Evolutionary conservation across 2,113 vertebrate genomes (phyloP).

Genomic region (Marcusenius ussheri): DNA sequence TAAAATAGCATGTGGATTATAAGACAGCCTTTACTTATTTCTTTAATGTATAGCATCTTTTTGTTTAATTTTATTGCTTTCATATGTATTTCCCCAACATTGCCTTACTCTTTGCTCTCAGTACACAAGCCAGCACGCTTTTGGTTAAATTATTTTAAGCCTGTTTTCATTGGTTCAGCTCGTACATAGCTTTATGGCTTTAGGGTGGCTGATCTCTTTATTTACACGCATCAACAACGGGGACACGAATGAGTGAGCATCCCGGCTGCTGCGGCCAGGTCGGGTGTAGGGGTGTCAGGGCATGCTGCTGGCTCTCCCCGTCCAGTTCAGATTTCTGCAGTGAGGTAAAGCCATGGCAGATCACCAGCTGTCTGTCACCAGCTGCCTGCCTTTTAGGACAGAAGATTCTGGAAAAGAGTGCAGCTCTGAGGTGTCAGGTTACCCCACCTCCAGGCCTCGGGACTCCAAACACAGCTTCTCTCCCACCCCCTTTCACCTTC

Average conservation of each 20-base stretch:
- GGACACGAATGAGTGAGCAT: slow-evolving; percentile 1
- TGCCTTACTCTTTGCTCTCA: not conserved
- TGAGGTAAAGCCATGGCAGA: slow-evolving; percentile 6
- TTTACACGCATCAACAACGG: not conserved
- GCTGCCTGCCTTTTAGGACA: slow-evolving; percentile 6
- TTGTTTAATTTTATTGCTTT: not conserved
- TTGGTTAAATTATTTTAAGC: not conserved
- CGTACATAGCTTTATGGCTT: not conserved
- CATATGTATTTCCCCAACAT: not conserved
- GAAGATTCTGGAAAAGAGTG: slow-evolving; percentile 7
- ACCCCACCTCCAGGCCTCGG: not conserved
- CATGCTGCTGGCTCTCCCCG: not conserved
- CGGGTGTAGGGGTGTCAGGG: not conserved
- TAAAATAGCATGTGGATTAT: not conserved
- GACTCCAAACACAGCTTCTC: not conserved
- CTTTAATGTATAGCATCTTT: not conserved
- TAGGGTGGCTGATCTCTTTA: not conserved
- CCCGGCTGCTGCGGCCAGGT: not conserved
- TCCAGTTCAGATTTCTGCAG: not conserved
- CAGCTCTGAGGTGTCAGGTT: not conserved
- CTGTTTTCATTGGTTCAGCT: not conserved
- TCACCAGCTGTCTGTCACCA: not conserved
- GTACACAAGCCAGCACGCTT: not conserved
- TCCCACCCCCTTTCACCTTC: not conserved
- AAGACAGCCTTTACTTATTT: not conserved